Evolutionary conservation across 2,113 vertebrate genomes (phyloP).

Genomic region (Osmerus mordax): DNA sequence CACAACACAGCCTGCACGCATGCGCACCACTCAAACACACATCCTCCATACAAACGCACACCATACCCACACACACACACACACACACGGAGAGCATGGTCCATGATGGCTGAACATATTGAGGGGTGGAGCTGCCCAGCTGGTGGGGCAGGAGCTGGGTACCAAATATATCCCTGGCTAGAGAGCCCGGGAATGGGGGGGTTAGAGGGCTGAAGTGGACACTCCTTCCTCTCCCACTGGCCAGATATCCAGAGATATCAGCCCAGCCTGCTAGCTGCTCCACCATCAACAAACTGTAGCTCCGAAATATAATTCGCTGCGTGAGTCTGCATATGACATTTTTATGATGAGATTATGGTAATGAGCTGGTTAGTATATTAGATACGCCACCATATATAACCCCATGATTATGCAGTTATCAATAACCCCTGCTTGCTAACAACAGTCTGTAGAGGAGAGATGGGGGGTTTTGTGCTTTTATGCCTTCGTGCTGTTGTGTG

Average conservation of each 20-base stretch:
- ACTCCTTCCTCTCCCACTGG: background rate
- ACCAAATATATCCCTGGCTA: background rate
- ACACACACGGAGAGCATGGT: background rate
- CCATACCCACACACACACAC: slow-evolving; percentile 1
- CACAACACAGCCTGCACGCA: background rate
- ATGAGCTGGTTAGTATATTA: slow-evolving; percentile 19
- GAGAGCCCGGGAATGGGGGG: background rate
- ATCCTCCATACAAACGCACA: background rate
- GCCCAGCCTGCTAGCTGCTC: background rate
- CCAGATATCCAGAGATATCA: background rate
- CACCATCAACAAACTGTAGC: background rate
- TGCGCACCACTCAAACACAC: slow-evolving; percentile 26
- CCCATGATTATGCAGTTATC: slow-evolving; percentile 25
- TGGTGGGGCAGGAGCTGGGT: slow-evolving; percentile 40
- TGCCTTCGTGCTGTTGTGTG: background rate
- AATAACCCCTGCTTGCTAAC: slow-evolving; percentile 33
- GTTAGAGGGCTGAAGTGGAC: too few relatives aligned
- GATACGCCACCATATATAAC: background rate
- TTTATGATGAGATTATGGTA: slow-evolving; percentile 41
- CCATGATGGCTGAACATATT: slow-evolving; percentile 46
- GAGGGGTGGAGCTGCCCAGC: slow-evolving; percentile 57
- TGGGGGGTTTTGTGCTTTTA: slow-evolving; percentile 28
- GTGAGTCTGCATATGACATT: slow-evolving; percentile 12
- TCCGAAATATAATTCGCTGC: background rate
- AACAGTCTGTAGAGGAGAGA: slow-evolving; percentile 21